Conservation (phyloP, 2,888 invertebrate genomes). For the Eristalis intricaria region DNA sequence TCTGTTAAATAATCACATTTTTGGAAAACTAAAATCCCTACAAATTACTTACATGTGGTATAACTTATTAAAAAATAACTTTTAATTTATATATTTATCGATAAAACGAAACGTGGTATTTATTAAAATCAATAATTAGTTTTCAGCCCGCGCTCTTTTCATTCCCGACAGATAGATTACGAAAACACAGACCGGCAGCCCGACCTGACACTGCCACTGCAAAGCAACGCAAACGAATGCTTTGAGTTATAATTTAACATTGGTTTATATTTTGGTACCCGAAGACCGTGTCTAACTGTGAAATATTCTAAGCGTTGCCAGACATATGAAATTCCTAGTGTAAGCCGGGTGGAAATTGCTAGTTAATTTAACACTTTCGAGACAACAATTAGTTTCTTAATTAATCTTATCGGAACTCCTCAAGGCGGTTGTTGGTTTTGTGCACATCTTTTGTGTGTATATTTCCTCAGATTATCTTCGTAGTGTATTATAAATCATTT, state of each 20-base stretch:
- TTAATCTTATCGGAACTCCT: neutral
- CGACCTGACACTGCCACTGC: slow-evolving; percentile 29
- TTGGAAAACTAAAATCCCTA: neutral
- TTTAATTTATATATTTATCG: slow-evolving; percentile 13
- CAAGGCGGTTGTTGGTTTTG: neutral
- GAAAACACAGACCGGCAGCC: slow-evolving; percentile 30
- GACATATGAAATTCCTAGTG: neutral
- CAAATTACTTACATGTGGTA: slow-evolving; percentile 49
- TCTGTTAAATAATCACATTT: neutral
- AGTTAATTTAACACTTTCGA: neutral
- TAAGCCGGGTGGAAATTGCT: neutral
- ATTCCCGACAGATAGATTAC: slow-evolving; percentile 48
- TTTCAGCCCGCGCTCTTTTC: slow-evolving; percentile 49
- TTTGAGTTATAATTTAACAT: neutral
- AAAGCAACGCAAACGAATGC: slow-evolving; percentile 42
- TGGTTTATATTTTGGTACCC: slow-evolving; percentile 41
- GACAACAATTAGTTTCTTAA: neutral
- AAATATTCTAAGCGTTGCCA: neutral
- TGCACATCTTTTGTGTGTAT: neutral
- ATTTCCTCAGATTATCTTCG: neutral
- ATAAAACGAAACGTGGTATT: neutral
- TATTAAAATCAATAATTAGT: slow-evolving; percentile 48
- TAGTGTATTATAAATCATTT: neutral
- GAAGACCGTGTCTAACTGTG: slow-evolving; percentile 2
- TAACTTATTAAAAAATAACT: slow-evolving; percentile 6